Evolutionary conservation across 2,113 vertebrate genomes (phyloP), one percentile per base, ranked within the genome.

Genomic region (Microcebus tavaratra): DNA sequence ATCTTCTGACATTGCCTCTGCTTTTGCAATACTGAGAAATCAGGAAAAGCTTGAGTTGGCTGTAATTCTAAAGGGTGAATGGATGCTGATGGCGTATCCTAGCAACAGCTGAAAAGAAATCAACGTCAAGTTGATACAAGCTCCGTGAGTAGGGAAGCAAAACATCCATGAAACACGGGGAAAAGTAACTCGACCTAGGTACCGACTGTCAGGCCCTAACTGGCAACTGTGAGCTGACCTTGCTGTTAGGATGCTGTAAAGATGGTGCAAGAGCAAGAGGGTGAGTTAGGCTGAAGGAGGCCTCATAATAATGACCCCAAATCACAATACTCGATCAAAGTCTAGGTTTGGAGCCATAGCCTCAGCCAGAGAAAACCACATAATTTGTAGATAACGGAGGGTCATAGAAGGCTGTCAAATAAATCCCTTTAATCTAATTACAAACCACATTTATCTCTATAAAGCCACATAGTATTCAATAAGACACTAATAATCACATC

Each of bases 91-190:
- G 80, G 59, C 3, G 97, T 98, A 89, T 95, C 97, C 96, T 97
- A 97, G 97, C 96, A 98, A 98, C 96, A 68, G 5, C 87, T 84
- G 68, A 89, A 96, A 94, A 96, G 94, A 96, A 96, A 93, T 84
- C 63, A 90, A 55, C 29, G 0, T 89, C 61, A 63, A 83, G 84
- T 86, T 86, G 94, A 97, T 29, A n/a, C 21, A 63, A 70, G 63
- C 53, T 50, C 21, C 12, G 14, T 4, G 68, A 96, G 89, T 1
- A 29, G 75, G 45, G 72, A 90, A 75, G 87, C 45, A 53, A 95
- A 93, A 82, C 55, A 81, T 55, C 72, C 23, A 23, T 2, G 83
- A 87, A 80, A 87, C 23, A 48, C 1, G 3, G 27, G 8, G 59
- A 85, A 78, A 88, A 90, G 78, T 55, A 67, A 78, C 42, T 18